Percentiles rank a stretch among this genome's conserved stretches.
Conservation (phyloP, 2,113 vertebrate genomes). For the Genyomyrus donnyi region DNA sequence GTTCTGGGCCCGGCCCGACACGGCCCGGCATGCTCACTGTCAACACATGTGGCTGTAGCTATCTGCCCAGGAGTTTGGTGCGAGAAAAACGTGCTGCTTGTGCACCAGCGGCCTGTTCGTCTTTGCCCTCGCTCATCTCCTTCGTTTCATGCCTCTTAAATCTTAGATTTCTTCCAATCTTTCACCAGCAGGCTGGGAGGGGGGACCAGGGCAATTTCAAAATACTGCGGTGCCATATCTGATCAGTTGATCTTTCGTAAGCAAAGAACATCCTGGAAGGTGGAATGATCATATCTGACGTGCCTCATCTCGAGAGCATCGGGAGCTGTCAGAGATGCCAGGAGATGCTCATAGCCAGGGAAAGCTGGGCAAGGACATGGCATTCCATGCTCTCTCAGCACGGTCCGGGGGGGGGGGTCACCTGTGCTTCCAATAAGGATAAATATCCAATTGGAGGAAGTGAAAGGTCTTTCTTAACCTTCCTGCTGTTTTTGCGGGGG, state of each 20-base stretch:
- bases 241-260: neutral
- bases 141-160: neutral
- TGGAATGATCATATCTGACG: neutral
- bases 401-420: neutral
- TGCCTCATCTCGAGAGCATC: neutral
- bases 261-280: neutral
- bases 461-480: neutral
- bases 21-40: neutral
- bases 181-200: neutral
- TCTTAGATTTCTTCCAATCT: neutral
- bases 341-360: neutral
- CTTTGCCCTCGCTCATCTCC: neutral
- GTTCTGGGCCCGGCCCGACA: neutral
- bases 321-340: neutral
- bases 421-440: neutral
- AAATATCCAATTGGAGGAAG: neutral
- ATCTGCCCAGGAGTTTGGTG: neutral
- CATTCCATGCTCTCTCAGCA: neutral
- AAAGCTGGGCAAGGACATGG: neutral
- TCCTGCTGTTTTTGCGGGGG: neutral
- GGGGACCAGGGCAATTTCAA: neutral
- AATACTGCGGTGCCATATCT: neutral
- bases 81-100: neutral
- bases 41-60: neutral
- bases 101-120: neutral